A percentile compares a stretch with the other conserved stretches of the same genome.
phyloP scores from a whole-genome alignment of 2,888 invertebrate species.

The Apeira syringaria region DNA sequence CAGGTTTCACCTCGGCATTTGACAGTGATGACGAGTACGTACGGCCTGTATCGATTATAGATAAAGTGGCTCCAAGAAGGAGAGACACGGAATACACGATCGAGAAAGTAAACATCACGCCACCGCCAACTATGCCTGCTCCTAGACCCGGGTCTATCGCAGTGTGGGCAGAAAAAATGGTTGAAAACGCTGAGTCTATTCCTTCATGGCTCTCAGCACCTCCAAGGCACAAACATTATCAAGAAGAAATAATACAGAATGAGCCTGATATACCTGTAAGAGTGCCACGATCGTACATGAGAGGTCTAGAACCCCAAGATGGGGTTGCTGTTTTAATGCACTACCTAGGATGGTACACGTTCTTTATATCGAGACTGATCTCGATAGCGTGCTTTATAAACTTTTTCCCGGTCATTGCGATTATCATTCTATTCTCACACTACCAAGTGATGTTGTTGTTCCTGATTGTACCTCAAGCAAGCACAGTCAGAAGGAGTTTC shows the following conservation, averaged over 20 bases:
- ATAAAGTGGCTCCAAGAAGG: slow-evolving; percentile 63
- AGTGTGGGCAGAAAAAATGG: slow-evolving; percentile 75
- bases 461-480: slow-evolving; percentile 86
- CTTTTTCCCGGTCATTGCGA: slow-evolving; percentile 85
- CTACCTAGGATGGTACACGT: slow-evolving; percentile 91
- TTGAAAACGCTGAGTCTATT: slow-evolving; percentile 82
- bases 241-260: slow-evolving; percentile 56
- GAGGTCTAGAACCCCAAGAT: slow-evolving; percentile 90
- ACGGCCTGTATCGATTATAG: slow-evolving; percentile 64
- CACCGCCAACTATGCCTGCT: slow-evolving; percentile 74
- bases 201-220: slow-evolving; percentile 78
- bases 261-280: slow-evolving; percentile 68
- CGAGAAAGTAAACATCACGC: slow-evolving; percentile 70
- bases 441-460: slow-evolving; percentile 86
- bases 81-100: slow-evolving; percentile 57
- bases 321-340: slow-evolving; percentile 86
- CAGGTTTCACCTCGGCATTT: slow-evolving; percentile 34
- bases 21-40: slow-evolving; percentile 69
- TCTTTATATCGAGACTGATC: slow-evolving; percentile 88
- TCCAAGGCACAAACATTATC: slow-evolving; percentile 63
- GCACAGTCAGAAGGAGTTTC: slow-evolving; percentile 80
- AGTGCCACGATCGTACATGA: slow-evolving; percentile 76
- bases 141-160: slow-evolving; percentile 68
- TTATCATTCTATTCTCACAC: slow-evolving; percentile 85
- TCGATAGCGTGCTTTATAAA: slow-evolving; percentile 88